Percentiles rank a stretch among this genome's conserved stretches.
Conservation (phyloP, 53 echinoderm and acorn worm genomes). For the Echinarachnius parma region DNA sequence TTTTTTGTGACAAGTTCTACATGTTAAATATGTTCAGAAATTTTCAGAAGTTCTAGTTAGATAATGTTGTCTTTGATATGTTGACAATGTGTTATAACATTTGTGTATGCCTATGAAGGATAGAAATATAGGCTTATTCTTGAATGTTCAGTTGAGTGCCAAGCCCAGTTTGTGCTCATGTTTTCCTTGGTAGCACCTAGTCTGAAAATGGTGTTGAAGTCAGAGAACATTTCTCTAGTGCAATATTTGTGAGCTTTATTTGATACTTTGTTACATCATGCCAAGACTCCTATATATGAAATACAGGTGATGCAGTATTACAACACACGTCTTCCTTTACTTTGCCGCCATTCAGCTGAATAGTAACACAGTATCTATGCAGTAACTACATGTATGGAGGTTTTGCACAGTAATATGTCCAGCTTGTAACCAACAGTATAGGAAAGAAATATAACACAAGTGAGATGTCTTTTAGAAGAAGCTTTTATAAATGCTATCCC, state of each 20-base stretch:
- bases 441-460: too few relatives aligned
- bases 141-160: conserved; percentile 8
- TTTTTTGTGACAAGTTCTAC: too few relatives aligned
- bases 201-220: conserved; percentile 7
- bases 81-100: background rate
- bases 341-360: conserved; percentile 4
- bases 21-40: too few relatives aligned
- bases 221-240: conserved; percentile 10
- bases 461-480: too few relatives aligned
- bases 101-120: conserved; percentile 10
- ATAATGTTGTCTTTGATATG: conserved; percentile 7
- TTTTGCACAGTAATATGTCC: too few relatives aligned
- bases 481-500: too few relatives aligned
- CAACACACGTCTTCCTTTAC: conserved; percentile 7
- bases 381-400: too few relatives aligned
- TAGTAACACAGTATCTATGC: conserved; percentile 3
- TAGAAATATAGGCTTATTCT: conserved; percentile 10
- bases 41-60: conserved; percentile 12
- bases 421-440: too few relatives aligned
- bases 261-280: conserved; percentile 7
- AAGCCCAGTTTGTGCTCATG: conserved; percentile 7
- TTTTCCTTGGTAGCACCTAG: conserved; percentile 6
- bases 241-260: background rate
- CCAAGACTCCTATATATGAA: conserved; percentile 10
- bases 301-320: conserved; percentile 4